Evolutionary conservation across 2,888 invertebrate genomes (phyloP).

Genomic region (Proisotoma minuta): DNA sequence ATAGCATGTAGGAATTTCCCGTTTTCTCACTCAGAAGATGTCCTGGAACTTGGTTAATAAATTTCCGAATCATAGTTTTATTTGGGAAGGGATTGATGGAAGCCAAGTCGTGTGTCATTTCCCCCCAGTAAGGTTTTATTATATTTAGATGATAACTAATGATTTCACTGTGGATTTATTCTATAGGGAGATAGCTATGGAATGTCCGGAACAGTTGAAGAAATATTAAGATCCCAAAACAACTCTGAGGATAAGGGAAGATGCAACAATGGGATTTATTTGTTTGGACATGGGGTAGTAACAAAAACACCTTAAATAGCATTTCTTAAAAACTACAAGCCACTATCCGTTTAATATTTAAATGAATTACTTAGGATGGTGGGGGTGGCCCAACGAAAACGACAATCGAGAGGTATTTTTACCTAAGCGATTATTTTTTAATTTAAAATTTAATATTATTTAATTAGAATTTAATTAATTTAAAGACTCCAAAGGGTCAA

Average conservation of each 20-base stretch:
- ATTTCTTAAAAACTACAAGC: too few relatives aligned
- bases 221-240: slow-evolving; percentile 50
- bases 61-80: slow-evolving; percentile 56
- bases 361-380: slow-evolving; percentile 51
- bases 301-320: too few relatives aligned
- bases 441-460: too few relatives aligned
- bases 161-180: not conserved
- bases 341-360: too few relatives aligned
- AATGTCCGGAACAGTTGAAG: slow-evolving; percentile 35
- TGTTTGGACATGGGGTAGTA: slow-evolving; percentile 55
- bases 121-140: slow-evolving; percentile 52
- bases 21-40: slow-evolving; percentile 56
- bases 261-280: slow-evolving; percentile 50
- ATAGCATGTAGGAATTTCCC: slow-evolving; percentile 51
- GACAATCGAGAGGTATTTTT: slow-evolving; percentile 54
- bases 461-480: too few relatives aligned
- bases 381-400: slow-evolving; percentile 55
- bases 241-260: slow-evolving; percentile 55
- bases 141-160: slow-evolving; percentile 28
- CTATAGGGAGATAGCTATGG: not conserved
- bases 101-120: slow-evolving; percentile 54
- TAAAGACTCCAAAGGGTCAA: slow-evolving; percentile 49
- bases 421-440: too few relatives aligned
- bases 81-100: slow-evolving; percentile 50
- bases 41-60: slow-evolving; percentile 56